phyloP scores from a whole-genome alignment of 1,140 invertebrate species.

The silkworm (Bombyx mori) region DNA sequence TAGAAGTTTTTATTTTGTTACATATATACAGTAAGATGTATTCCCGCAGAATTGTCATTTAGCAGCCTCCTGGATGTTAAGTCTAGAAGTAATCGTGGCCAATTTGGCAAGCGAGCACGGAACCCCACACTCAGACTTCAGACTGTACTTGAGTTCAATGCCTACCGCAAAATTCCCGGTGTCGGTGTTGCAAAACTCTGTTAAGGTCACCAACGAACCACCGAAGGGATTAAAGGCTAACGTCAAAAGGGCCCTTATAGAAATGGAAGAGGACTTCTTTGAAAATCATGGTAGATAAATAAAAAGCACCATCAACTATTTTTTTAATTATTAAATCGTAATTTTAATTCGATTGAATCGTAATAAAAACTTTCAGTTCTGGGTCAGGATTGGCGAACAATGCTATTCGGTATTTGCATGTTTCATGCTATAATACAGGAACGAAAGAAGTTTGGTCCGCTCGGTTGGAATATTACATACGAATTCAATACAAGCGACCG shows the following conservation, averaged over 20 bases:
- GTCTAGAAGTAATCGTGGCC: conserved; percentile 79
- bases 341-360: neutral
- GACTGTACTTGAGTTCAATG: conserved; percentile 92
- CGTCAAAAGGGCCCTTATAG: conserved; percentile 84
- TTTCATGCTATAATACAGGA: conserved; percentile 92
- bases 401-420: conserved; percentile 84
- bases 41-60: conserved; percentile 88
- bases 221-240: conserved; percentile 89
- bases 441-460: conserved; percentile 90
- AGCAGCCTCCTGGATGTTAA: conserved; percentile 91
- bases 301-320: too few species aligned
- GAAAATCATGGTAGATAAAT: conserved; percentile 78
- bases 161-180: conserved; percentile 89
- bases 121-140: conserved; percentile 79
- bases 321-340: too few species aligned
- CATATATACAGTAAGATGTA: too few species aligned
- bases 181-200: conserved; percentile 90
- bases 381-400: conserved; percentile 80
- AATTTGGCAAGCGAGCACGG: conserved; percentile 76
- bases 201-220: conserved; percentile 94
- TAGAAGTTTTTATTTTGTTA: too few species aligned
- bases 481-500: conserved; percentile 92
- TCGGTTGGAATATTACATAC: conserved; percentile 93
- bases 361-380: conserved; percentile 68
- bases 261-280: conserved; percentile 85